Percentiles rank a stretch among this genome's conserved stretches.
Conservation (phyloP, 2,797 vertebrate species). For the Tauraco hartlaubi region DNA sequence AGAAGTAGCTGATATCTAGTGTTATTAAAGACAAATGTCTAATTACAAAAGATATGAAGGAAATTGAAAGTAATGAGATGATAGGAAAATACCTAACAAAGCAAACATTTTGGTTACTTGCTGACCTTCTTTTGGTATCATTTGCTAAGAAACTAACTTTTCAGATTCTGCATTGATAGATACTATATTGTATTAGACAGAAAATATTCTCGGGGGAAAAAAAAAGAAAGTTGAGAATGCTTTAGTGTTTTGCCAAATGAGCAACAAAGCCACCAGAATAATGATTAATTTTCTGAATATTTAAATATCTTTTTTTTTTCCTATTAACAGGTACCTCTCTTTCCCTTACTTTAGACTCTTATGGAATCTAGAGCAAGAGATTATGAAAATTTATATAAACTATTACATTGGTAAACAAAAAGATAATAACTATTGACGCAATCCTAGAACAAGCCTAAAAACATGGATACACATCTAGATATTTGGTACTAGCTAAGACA, state of each 20-base stretch:
- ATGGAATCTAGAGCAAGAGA: neutral
- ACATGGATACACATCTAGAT: neutral
- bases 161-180: neutral
- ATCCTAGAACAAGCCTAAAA: neutral
- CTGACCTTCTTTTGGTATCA: neutral
- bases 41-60: neutral
- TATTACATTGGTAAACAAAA: neutral
- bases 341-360: neutral
- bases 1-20: neutral
- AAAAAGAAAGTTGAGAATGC: neutral
- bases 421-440: neutral
- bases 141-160: neutral
- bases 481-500: neutral
- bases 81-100: neutral
- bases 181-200: neutral
- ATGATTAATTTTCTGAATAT: neutral
- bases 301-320: neutral
- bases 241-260: neutral
- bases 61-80: neutral
- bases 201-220: neutral
- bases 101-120: neutral
- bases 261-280: neutral
- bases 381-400: neutral
- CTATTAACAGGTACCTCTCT: neutral
- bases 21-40: neutral